These are phyloP conservation scores for Iselma pallidipennis DNA, from an alignment of 2,888 invertebrate species.

Conservation along the genomic window DNA sequence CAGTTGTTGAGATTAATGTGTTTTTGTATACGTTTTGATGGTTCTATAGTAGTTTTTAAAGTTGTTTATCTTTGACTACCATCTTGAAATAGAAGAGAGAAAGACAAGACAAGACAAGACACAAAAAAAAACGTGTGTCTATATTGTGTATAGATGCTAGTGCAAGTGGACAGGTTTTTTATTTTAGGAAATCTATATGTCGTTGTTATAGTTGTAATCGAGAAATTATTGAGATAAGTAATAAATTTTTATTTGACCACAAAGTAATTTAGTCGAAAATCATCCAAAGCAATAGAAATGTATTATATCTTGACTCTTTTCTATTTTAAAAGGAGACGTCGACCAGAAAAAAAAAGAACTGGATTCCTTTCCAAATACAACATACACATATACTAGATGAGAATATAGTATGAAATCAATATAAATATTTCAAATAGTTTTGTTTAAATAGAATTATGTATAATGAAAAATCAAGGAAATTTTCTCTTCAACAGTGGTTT, in stretches of 20 bases:
- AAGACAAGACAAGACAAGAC: not conserved
- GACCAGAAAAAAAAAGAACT: no score
- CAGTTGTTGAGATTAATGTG: constrained; percentile 28
- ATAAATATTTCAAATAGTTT: no score
- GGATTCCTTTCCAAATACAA: no score
- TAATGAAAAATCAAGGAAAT: no score
- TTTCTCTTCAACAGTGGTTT: no score
- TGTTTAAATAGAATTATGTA: no score
- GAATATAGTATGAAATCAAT: no score
- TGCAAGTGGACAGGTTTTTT: not conserved
- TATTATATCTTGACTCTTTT: no score
- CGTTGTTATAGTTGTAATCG: constrained; percentile 1
- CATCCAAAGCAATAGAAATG: no score
- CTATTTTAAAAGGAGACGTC: no score
- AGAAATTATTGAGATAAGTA: not conserved
- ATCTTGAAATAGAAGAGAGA: constrained; percentile 14
- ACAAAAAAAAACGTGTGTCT: not conserved
- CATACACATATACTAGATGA: no score
- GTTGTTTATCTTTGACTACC: constrained; percentile 35
- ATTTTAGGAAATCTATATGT: constrained; percentile 1
- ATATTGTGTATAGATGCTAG: not conserved
- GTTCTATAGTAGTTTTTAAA: constrained; percentile 38
- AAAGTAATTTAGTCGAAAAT: not conserved
- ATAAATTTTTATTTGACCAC: not conserved
- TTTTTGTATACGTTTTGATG: constrained; percentile 35